Evolutionary conservation across 64 coral and sea anemone genomes (phyloP), one percentile per base, ranked within the genome.

Genomic region (Orbicella faveolata): DNA sequence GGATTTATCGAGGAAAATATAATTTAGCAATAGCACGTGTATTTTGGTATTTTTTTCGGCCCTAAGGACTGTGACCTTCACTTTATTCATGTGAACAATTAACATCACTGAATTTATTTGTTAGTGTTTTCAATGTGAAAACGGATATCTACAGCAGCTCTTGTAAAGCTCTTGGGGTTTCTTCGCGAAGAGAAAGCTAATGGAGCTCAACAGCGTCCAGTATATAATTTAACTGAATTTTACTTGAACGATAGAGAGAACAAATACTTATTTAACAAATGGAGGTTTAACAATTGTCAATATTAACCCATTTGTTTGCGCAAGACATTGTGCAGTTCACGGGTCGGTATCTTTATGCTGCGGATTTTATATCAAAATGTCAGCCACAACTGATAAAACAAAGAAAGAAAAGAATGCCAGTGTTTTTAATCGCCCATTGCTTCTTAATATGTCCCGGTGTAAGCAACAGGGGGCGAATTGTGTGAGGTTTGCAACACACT

Each of bases 221-320:
- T 44, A 34, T 68, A 66, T 52, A 72, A 66, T 63, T 18, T 52
- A 26, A 21, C 34, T 4, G 17, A 9, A 84, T 51, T 3, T 39
- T 39, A 70, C 67, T 51, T 9, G 70, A 69, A 84, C 13, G 82
- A 72, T 36, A 52, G n/a, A 7, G 15, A 69, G 82, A 69, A 70
- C 82, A 73, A 84, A 72, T 37, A 69, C 64, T 84, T n/a, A 69
- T 23, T 70, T 13, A 70, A 33, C 79, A 20, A 52, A 25, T 70
- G 36, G 62, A 52, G 63, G 44, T 68, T 34, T 84, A 84, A 70
- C 67, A 70, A 52, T 70, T 70, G 82, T 84, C 82, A 84, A 84
- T 84, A 84, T 84, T 84, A 72, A 35, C 82, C 11, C 41, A 69
- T 25, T 52, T 72, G 62, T 83, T 66, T 66, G 35, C 21, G 48